A percentile compares a stretch with the other conserved stretches of the same genome.
Evolutionary conservation across 92 coral and sea anemone species (phyloP).

Genomic region (Phenganax marumi): DNA sequence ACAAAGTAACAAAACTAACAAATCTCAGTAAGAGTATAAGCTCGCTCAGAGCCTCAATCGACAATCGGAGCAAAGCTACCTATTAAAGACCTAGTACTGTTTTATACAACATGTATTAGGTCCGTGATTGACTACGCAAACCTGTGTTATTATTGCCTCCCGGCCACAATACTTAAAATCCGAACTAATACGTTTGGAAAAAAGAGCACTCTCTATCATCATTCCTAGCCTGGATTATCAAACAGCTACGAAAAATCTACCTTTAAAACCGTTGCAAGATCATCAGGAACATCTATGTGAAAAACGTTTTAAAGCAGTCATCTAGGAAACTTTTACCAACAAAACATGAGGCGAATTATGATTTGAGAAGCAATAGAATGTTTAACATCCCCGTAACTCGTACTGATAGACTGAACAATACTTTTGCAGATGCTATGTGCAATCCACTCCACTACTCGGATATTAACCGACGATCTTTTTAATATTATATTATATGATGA

Average conservation of each 20-base stretch:
- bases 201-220: no score
- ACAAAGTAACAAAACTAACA: no score
- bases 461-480: no score
- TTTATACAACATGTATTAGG: not conserved
- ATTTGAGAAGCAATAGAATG: not conserved
- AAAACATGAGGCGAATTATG: not conserved
- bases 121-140: no score
- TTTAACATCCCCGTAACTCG: not conserved
- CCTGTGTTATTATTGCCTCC: not conserved
- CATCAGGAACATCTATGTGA: not conserved
- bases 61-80: not conserved
- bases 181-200: no score
- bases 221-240: not conserved
- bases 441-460: no score
- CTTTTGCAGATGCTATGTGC: no score
- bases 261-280: not conserved
- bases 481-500: no score
- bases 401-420: not conserved
- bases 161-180: not conserved
- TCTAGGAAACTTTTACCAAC: not conserved
- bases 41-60: no score
- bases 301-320: not conserved
- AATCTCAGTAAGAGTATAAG: no score
- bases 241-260: not conserved
- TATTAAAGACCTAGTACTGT: not conserved